These are phyloP conservation scores for Neoarius graeffei DNA, from an alignment of 2,113 vertebrate genomes.

Conservation along the genomic window DNA sequence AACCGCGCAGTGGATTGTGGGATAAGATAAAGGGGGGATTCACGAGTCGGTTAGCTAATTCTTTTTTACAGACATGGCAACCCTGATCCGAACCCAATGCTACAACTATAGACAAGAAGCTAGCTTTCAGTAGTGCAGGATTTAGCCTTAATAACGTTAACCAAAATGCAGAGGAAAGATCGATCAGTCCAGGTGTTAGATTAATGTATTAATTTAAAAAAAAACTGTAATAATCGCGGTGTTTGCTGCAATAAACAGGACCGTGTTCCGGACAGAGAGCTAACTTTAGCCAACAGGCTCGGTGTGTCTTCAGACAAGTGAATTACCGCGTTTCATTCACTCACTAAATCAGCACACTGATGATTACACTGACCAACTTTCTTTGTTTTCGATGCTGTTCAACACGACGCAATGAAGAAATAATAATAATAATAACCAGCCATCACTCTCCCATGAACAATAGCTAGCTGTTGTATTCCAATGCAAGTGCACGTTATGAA, in stretches of 20 bases:
- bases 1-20: too few species aligned
- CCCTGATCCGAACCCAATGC: not conserved
- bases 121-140: not conserved
- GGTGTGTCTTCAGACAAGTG: not conserved
- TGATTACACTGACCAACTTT: not conserved
- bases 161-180: not conserved
- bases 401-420: not conserved
- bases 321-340: conserved; percentile 10
- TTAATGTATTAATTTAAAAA: too few species aligned
- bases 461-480: not conserved
- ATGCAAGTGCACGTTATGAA: not conserved
- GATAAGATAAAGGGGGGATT: too few species aligned
- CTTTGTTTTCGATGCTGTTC: not conserved
- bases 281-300: not conserved
- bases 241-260: not conserved
- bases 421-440: too few species aligned
- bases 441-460: not conserved
- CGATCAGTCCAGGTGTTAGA: not conserved
- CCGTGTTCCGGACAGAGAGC: not conserved
- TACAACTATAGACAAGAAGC: not conserved
- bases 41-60: not conserved
- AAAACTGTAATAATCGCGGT: not conserved
- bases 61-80: not conserved
- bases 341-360: not conserved
- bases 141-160: not conserved